These are phyloP conservation scores for Melanotaenia duboulayi DNA, from an alignment of 2,113 vertebrate genomes.

Conservation along the genomic window DNA sequence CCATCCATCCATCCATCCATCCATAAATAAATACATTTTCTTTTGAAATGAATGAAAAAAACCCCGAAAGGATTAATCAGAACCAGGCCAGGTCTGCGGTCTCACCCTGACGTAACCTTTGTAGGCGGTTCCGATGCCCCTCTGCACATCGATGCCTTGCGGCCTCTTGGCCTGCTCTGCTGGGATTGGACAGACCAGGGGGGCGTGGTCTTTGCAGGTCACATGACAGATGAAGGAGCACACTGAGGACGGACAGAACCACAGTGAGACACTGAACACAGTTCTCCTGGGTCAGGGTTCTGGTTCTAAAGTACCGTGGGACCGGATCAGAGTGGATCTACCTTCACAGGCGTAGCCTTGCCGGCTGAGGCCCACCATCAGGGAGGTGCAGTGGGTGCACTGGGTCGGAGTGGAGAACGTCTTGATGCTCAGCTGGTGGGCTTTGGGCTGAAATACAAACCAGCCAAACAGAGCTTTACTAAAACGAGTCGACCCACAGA, in stretches of 20 bases:
- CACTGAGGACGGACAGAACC: slow-evolving; percentile 79
- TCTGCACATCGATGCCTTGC: slow-evolving; percentile 95
- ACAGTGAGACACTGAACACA: background rate
- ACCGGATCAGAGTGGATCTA: slow-evolving; percentile 43
- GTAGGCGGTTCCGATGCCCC: slow-evolving; percentile 96
- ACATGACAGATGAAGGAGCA: slow-evolving; percentile 96
- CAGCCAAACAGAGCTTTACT: no score
- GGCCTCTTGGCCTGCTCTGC: slow-evolving; percentile 95
- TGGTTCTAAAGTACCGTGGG: background rate
- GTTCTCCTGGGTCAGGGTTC: no score
- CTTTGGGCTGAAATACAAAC: slow-evolving; percentile 88
- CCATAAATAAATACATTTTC: no score
- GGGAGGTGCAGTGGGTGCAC: slow-evolving; percentile 95
- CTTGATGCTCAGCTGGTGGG: slow-evolving; percentile 95
- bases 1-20: no score
- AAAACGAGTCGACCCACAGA: no score
- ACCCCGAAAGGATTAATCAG: no score
- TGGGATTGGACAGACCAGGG: slow-evolving; percentile 95
- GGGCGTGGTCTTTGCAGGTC: slow-evolving; percentile 93
- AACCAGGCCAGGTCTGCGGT: no score
- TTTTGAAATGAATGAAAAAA: no score
- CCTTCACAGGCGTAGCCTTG: slow-evolving; percentile 97
- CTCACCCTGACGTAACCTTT: slow-evolving; percentile 96
- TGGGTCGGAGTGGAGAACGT: slow-evolving; percentile 94
- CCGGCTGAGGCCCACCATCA: slow-evolving; percentile 95